A percentile compares a stretch with the other conserved stretches of the same genome.
These are phyloP conservation scores for Andrena hattorfiana DNA, from an alignment of 2,888 invertebrate species.

Conservation along the genomic window DNA sequence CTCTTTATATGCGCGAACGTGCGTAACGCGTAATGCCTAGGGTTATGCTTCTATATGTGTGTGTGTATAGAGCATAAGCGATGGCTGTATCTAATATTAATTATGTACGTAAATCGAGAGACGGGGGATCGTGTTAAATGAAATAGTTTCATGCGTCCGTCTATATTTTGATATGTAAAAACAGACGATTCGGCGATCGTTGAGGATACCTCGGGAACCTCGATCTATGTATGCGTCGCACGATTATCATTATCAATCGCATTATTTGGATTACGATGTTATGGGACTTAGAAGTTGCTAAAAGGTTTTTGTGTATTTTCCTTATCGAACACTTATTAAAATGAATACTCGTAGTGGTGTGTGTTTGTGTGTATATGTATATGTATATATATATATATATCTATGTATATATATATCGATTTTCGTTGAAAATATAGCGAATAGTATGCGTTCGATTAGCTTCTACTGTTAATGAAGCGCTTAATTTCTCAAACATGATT, in stretches of 20 bases:
- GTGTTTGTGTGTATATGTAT: neutral
- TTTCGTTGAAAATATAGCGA: constrained; percentile 17
- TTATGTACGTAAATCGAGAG: constrained; percentile 54
- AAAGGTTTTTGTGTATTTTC: constrained; percentile 49
- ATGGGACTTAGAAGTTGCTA: constrained; percentile 55
- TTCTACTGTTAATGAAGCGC: constrained; percentile 27
- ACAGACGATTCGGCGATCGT: constrained; percentile 13
- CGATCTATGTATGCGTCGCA: constrained; percentile 10
- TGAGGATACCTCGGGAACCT: neutral
- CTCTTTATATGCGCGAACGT: constrained; percentile 20
- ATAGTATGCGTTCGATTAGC: constrained; percentile 2
- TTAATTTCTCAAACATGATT: constrained; percentile 22
- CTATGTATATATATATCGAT: constrained; percentile 11
- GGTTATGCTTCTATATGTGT: constrained; percentile 49
- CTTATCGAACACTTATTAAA: constrained; percentile 24
- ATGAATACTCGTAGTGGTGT: neutral
- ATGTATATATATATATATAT: constrained; percentile 8
- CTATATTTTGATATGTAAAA: constrained; percentile 34
- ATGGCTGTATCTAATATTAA: constrained; percentile 51
- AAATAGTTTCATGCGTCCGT: constrained; percentile 27
- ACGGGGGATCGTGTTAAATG: constrained; percentile 38
- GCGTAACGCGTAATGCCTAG: constrained; percentile 30
- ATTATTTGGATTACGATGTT: constrained; percentile 67
- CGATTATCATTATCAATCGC: constrained; percentile 84
- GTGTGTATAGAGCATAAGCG: constrained; percentile 35